These are phyloP conservation scores for Proteles cristata DNA, from an alignment of 2,113 vertebrate genomes.

Conservation along the genomic window DNA sequence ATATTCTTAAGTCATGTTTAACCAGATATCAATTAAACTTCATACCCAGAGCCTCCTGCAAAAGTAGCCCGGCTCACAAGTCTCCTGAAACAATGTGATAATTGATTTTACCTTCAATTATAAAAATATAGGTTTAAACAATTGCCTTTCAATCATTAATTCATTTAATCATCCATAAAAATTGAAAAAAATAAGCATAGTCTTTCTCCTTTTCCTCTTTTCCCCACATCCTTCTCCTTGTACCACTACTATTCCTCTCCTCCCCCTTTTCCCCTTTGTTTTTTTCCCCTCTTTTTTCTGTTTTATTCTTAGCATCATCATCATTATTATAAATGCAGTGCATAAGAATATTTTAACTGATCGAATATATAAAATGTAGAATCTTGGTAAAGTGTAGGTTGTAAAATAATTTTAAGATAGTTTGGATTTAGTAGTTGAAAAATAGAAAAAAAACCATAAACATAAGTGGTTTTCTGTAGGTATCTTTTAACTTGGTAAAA, in stretches of 20 bases:
- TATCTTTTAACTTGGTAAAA: neutral
- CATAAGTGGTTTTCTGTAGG: neutral
- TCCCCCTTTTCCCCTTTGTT: neutral
- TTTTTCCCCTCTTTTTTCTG: neutral
- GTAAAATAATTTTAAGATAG: neutral
- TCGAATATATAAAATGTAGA: neutral
- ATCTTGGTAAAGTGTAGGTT: constrained; percentile 22
- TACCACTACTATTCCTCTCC: neutral
- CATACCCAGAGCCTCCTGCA: neutral
- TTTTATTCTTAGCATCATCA: neutral
- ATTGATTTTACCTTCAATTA: neutral
- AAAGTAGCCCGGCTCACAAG: neutral
- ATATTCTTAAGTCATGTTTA: neutral
- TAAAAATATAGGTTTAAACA: neutral
- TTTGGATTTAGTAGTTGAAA: neutral
- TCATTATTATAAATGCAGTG: neutral
- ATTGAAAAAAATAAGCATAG: neutral
- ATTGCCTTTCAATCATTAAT: neutral
- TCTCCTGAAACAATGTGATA: neutral
- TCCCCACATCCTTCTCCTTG: neutral
- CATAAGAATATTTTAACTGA: neutral
- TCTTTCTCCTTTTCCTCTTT: neutral
- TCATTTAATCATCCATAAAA: neutral
- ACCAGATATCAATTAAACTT: neutral
- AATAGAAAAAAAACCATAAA: neutral